Evolutionary conservation across 2,113 vertebrate genomes (phyloP).

Genomic region (Arenaria interpres): DNA sequence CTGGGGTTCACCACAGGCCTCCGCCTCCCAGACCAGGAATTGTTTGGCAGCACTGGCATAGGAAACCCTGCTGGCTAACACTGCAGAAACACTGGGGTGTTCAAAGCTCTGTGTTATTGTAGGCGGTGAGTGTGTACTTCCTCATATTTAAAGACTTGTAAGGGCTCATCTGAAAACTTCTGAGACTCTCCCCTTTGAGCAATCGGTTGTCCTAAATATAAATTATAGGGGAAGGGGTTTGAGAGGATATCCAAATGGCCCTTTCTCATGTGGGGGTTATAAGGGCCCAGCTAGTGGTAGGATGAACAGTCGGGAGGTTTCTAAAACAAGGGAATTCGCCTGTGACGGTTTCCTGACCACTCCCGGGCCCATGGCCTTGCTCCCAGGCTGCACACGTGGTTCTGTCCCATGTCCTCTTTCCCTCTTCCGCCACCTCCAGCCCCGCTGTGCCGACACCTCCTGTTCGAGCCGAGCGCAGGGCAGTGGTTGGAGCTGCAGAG

Average conservation of each 20-base stretch:
- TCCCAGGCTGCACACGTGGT: not conserved
- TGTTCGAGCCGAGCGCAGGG: not conserved
- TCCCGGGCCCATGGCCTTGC: not conserved
- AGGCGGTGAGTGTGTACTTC: not conserved
- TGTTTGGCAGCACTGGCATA: not conserved
- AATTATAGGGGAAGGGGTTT: not conserved
- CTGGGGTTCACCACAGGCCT: not conserved
- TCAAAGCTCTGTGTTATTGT: not conserved
- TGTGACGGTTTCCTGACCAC: not conserved
- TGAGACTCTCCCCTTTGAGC: not conserved
- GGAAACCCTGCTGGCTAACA: not conserved
- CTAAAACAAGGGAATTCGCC: not conserved
- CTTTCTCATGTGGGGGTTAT: not conserved
- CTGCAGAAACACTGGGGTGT: not conserved
- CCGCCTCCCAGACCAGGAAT: not conserved
- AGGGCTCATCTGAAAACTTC: not conserved
- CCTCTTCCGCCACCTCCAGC: not conserved
- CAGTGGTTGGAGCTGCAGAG: not conserved
- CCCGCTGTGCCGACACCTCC: accelerated
- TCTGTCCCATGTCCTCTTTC: not conserved
- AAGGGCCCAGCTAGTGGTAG: not conserved
- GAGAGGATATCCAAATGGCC: not conserved
- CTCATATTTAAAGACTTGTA: not conserved
- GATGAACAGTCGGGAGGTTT: not conserved
- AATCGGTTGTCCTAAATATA: not conserved